phyloP scores from a whole-genome alignment of 1,140 invertebrate species.

The Vanessa atalanta region DNA sequence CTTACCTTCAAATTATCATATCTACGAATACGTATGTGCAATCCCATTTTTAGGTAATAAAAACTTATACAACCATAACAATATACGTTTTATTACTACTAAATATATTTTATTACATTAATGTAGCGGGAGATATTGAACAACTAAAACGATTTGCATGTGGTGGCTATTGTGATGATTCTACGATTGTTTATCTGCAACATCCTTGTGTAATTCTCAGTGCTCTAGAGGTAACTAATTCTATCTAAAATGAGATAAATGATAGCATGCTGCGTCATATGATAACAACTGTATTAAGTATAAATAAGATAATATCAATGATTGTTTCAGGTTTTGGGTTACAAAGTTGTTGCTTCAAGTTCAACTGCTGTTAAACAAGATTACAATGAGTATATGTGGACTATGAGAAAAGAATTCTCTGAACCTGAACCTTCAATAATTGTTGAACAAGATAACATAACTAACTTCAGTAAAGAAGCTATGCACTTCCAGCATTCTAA shows the following conservation, averaged over 20 bases:
- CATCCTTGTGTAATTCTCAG: conserved; percentile 93
- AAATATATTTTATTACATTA: neutral
- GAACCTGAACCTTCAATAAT: conserved; percentile 87
- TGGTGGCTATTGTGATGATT: conserved; percentile 89
- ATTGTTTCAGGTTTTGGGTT: conserved; percentile 86
- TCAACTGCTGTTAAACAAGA: conserved; percentile 92
- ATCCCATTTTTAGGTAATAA: conserved; percentile 45
- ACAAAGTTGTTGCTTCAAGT: conserved; percentile 92
- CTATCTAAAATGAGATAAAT: conserved; percentile 6
- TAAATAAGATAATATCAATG: conserved; percentile 12
- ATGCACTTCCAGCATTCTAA: conserved; percentile 72
- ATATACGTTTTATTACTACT: neutral
- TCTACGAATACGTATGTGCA: conserved; percentile 1
- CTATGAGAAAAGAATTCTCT: conserved; percentile 92
- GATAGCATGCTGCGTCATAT: neutral
- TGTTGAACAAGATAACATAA: conserved; percentile 82
- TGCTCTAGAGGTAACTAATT: conserved; percentile 84
- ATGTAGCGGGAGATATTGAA: conserved; percentile 88
- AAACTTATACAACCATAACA: neutral
- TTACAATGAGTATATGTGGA: conserved; percentile 95
- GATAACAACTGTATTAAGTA: conserved; percentile 4
- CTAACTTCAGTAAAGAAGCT: conserved; percentile 82
- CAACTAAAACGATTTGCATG: conserved; percentile 89
- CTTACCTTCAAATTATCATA: neutral
- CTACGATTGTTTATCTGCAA: conserved; percentile 90